A percentile compares a stretch with the other conserved stretches of the same genome.
These are phyloP conservation scores for Platycercus adscitus DNA, from an alignment of 2,113 vertebrate species.

Conservation along the genomic window DNA sequence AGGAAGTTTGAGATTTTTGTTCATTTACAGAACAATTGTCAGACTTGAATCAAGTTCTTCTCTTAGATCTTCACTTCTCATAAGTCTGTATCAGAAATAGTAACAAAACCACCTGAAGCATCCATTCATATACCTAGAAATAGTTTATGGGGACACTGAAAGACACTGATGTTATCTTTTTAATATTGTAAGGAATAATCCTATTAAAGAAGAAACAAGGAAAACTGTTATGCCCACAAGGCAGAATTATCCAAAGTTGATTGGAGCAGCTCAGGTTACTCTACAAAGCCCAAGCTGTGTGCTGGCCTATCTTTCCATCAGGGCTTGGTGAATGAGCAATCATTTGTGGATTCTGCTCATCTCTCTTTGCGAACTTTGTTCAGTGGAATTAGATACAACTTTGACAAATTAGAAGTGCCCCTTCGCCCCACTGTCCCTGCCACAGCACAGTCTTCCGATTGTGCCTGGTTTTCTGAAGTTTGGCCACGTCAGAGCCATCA, in stretches of 20 bases:
- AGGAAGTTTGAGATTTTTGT: background rate
- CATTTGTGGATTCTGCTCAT: conserved; percentile 81
- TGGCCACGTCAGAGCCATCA: conserved; percentile 58
- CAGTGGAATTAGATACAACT: conserved; percentile 87
- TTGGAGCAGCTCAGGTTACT: conserved; percentile 77
- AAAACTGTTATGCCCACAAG: conserved; percentile 80
- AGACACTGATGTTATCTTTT: conserved; percentile 86
- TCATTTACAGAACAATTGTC: background rate
- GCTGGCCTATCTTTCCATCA: conserved; percentile 77
- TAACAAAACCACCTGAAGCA: conserved; percentile 63
- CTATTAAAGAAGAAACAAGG: conserved; percentile 85
- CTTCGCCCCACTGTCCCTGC: conserved; percentile 58
- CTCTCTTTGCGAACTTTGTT: conserved; percentile 84
- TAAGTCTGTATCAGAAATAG: conserved; percentile 41
- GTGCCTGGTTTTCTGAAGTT: conserved; percentile 74
- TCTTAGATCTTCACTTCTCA: conserved; percentile 21
- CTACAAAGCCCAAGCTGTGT: conserved; percentile 72
- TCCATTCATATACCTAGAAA: conserved; percentile 69
- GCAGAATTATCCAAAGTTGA: conserved; percentile 78
- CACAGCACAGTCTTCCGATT: conserved; percentile 80
- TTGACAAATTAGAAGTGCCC: conserved; percentile 85
- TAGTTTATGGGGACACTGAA: conserved; percentile 78
- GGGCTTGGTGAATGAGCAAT: conserved; percentile 82
- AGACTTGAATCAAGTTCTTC: conserved; percentile 12
- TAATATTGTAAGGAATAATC: conserved; percentile 86